A percentile compares a stretch with the other conserved stretches of the same genome.
Conservation (phyloP, 2,113 vertebrate species). For the Caranx melampygus region DNA sequence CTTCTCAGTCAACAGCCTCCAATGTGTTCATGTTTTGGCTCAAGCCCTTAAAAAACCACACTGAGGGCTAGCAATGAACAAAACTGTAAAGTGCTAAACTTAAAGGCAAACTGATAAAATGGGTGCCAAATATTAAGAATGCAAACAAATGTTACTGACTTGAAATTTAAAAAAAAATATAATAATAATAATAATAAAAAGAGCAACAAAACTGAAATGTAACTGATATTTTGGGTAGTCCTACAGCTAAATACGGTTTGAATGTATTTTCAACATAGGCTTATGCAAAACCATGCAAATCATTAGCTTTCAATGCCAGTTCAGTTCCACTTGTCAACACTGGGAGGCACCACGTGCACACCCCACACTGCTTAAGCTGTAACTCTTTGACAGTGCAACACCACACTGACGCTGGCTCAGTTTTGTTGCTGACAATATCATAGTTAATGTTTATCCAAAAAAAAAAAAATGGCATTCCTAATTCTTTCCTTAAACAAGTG, state of each 20-base stretch:
- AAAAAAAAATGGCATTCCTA: conserved; percentile 37
- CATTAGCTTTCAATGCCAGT: conserved; percentile 11
- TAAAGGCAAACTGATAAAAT: conserved; percentile 70
- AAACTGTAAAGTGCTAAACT: conserved; percentile 74
- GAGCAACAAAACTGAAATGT: conserved; percentile 37
- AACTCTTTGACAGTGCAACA: conserved; percentile 4
- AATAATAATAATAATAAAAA: conserved; percentile 28
- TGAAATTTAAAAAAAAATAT: conserved; percentile 29
- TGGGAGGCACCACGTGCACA: conserved; percentile 60
- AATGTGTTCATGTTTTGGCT: conserved; percentile 55
- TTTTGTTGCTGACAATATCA: conserved; percentile 35
- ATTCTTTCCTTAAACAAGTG: conserved; percentile 6
- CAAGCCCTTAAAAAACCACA: conserved; percentile 67
- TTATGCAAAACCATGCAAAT: conserved; percentile 38
- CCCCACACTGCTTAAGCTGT: conserved; percentile 27
- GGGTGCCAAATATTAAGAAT: conserved; percentile 37
- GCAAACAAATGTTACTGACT: conserved; percentile 21
- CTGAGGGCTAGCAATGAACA: conserved; percentile 50
- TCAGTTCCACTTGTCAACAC: conserved; percentile 53
- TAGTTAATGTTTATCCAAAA: conserved; percentile 23
- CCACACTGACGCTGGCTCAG: conserved; percentile 31
- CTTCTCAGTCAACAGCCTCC: conserved; percentile 42
- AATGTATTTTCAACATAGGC: conserved; percentile 30
- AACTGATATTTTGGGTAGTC: conserved; percentile 51
- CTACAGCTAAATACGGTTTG: conserved; percentile 45